phyloP scores from a whole-genome alignment of 2,888 invertebrate genomes.

The Nebria brevicollis region DNA sequence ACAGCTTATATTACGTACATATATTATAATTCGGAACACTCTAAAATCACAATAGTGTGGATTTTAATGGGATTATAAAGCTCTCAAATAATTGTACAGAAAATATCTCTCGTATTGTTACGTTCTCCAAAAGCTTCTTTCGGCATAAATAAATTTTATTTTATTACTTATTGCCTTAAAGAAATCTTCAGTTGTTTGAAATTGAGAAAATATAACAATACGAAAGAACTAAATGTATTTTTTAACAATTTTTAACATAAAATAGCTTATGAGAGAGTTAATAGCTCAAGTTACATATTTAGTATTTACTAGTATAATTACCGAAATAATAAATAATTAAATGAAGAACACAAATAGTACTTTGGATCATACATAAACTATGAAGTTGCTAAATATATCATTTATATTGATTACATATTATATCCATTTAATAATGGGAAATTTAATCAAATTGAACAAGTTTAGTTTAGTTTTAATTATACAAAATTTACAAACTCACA shows the following conservation, averaged over 20 bases:
- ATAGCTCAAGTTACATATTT: no score
- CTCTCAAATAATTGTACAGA: neutral
- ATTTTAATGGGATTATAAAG: neutral
- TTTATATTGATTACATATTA: neutral
- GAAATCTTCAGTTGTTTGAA: no score
- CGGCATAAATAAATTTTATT: no score
- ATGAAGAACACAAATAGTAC: neutral
- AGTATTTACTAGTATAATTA: no score
- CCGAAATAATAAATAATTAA: no score
- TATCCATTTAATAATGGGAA: neutral
- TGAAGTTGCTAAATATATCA: neutral
- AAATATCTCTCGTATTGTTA: no score
- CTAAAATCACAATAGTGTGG: constrained; percentile 12
- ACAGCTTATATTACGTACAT: constrained; percentile 15
- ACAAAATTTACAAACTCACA: neutral
- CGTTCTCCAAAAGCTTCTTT: neutral
- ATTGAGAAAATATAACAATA: no score
- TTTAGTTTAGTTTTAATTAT: neutral
- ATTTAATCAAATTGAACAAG: neutral
- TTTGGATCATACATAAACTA: neutral
- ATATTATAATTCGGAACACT: constrained; percentile 16
- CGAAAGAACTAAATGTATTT: no score
- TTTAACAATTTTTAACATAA: no score
- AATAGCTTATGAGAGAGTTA: no score
- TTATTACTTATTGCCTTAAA: no score